These are phyloP conservation scores for Hanleya hanleyi DNA, from an alignment of 2,888 invertebrate genomes.

Conservation along the genomic window DNA sequence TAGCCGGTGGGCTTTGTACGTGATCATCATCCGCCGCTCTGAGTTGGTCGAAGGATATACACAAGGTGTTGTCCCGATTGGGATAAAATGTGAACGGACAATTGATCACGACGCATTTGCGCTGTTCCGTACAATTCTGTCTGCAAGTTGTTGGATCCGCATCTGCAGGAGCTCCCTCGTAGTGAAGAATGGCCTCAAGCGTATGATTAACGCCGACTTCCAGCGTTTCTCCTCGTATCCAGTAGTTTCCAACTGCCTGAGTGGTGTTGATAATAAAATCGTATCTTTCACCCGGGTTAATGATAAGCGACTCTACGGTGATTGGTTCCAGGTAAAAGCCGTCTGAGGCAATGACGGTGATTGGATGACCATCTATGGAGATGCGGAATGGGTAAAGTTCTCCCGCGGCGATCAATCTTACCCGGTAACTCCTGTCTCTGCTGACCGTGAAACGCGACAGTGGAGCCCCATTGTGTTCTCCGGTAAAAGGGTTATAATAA, in stretches of 20 bases:
- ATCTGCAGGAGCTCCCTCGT: conserved; percentile 1
- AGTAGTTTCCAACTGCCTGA: conserved; percentile 37
- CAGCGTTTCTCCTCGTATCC: conserved; percentile 40
- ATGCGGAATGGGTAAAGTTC: conserved; percentile 37
- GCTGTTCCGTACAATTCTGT: conserved; percentile 16
- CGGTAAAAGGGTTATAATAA: conserved; percentile 10
- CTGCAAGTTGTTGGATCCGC: conserved; percentile 10
- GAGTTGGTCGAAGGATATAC: background rate
- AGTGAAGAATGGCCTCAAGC: conserved; percentile 26
- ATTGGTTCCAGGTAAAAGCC: conserved; percentile 38
- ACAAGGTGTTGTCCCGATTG: background rate
- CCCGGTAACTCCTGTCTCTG: conserved; percentile 26
- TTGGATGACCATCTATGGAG: conserved; percentile 39
- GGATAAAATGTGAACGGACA: conserved; percentile 20
- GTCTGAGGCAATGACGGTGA: conserved; percentile 43
- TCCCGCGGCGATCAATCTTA: conserved; percentile 40
- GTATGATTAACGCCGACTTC: conserved; percentile 16
- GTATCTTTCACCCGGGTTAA: conserved; percentile 42
- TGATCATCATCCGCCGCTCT: background rate
- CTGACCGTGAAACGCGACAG: conserved; percentile 30
- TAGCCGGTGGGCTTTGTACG: background rate
- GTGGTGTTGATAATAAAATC: conserved; percentile 41
- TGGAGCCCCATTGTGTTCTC: conserved; percentile 28
- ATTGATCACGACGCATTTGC: conserved; percentile 29
- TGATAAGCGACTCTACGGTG: conserved; percentile 27